Evolutionary conservation across 2,113 vertebrate genomes (phyloP), one percentile per base, ranked within the genome.

Genomic region (Gymnarchus niloticus): DNA sequence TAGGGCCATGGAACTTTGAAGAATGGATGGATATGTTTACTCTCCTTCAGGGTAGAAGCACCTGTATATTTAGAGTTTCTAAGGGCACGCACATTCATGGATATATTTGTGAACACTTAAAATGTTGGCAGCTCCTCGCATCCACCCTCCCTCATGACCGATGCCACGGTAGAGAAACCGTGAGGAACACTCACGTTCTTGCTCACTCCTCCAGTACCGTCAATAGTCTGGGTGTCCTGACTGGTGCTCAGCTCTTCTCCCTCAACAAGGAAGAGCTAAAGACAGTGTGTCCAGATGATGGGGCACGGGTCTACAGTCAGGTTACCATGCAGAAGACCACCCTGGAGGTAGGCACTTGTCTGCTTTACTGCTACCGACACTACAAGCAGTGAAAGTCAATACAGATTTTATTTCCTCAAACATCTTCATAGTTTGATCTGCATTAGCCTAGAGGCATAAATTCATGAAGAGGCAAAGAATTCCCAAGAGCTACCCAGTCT

Each of bases 231-330:
- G 97, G 98, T 0, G 97, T 99, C 21, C 91, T 99, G 89, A 98
- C 96, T 0, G 98, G 98, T 0, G 98, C 97, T 65, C 98, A 99
- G 86, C 97, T 99, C 5, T 99, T 99, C 90, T 99, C 98, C 4
- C 97, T 99, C 86, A 99, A 96, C 86, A 99, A 99, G 88, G 97
- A 99, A 2, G 98, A 99, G 87, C 94, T 99, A 89, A 97, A 91
- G 89, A 96, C 97, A 0, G 98, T 99, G 80, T 98, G 97, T 88
- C 97, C 97, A 0, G 97, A 99, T 51, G 95, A 96, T 0, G 98
- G 97, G 0, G 95, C 96, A 0, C 92, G 98, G 48, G 98, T 99
- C 88, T 99, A 95, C 90, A 99, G 93, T 89, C 98, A 99, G 92
- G 95, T 99, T 44, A 96, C 96, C 0, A 96, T 99, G 9, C 98